Percentiles rank a stretch among this genome's conserved stretches.
These are phyloP conservation scores for Oasisia sp. DNA, from an alignment of 2,888 invertebrate species.

Conservation along the genomic window DNA sequence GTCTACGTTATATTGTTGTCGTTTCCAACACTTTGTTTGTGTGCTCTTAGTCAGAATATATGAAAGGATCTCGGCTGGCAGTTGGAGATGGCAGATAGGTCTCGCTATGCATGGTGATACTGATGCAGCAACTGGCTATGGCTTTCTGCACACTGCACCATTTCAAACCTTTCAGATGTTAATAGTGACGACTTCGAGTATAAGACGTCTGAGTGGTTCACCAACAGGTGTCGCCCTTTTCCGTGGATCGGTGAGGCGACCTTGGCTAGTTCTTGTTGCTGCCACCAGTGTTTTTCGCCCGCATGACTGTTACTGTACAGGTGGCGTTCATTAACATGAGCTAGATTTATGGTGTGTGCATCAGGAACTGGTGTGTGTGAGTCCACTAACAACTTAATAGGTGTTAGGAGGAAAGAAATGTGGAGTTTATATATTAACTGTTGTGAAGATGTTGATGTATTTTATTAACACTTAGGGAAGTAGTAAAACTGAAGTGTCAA, in stretches of 20 bases:
- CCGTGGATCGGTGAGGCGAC: constrained; percentile 38
- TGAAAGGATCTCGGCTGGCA: background rate
- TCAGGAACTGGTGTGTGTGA: background rate
- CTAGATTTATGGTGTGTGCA: background rate
- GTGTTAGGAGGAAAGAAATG: background rate
- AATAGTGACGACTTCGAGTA: constrained; percentile 25
- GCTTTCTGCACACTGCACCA: constrained; percentile 20
- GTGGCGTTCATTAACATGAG: background rate
- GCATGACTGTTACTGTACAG: background rate
- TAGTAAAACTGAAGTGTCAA: background rate
- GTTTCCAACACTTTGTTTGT: background rate
- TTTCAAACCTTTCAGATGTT: constrained; percentile 33
- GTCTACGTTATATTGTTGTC: background rate
- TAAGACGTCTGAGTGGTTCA: constrained; percentile 31
- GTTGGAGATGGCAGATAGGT: background rate
- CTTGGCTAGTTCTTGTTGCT: background rate
- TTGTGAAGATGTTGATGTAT: background rate
- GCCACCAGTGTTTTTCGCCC: constrained; percentile 8
- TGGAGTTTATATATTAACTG: background rate
- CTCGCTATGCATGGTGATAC: background rate
- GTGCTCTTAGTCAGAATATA: background rate
- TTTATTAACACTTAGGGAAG: background rate
- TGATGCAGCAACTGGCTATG: background rate
- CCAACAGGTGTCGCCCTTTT: constrained; percentile 29
- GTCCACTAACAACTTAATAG: background rate